A percentile compares a stretch with the other conserved stretches of the same genome.
phyloP scores from a whole-genome alignment of 2,888 invertebrate species.

The Apamea epomidion region DNA sequence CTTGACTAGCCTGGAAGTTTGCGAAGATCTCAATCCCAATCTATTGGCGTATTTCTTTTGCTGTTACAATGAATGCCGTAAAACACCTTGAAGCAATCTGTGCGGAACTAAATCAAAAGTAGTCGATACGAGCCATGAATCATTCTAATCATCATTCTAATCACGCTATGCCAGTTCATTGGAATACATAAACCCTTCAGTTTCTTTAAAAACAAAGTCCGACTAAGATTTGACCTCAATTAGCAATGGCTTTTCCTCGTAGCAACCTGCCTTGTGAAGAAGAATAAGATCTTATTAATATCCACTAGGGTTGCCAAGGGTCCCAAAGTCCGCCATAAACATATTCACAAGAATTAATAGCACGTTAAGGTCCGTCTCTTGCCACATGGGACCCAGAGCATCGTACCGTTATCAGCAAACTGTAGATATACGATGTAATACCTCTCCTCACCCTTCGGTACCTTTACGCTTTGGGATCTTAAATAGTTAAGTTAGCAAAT shows the following conservation, averaged over 20 bases:
- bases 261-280: neutral
- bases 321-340: conserved; percentile 3
- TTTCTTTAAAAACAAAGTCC: neutral
- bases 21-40: neutral
- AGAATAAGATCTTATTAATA: neutral
- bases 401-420: conserved; percentile 11
- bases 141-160: conserved; percentile 8
- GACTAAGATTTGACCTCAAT: neutral
- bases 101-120: neutral
- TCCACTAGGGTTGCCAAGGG: neutral
- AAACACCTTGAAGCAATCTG: conserved; percentile 12
- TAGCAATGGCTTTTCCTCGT: neutral
- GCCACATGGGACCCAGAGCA: conserved; percentile 7
- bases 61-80: conserved; percentile 8
- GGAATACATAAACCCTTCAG: neutral
- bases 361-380: conserved; percentile 2
- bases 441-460: neutral
- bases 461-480: neutral
- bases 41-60: neutral
- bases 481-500: conserved; percentile 2
- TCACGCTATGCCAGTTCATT: neutral
- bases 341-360: conserved; percentile 33
- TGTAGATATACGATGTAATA: conserved; percentile 22
- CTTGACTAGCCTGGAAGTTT: conserved; percentile 5
- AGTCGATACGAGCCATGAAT: conserved; percentile 2